phyloP scores from a whole-genome alignment of 2,888 invertebrate species.

The Patella ulyssiponensis region DNA sequence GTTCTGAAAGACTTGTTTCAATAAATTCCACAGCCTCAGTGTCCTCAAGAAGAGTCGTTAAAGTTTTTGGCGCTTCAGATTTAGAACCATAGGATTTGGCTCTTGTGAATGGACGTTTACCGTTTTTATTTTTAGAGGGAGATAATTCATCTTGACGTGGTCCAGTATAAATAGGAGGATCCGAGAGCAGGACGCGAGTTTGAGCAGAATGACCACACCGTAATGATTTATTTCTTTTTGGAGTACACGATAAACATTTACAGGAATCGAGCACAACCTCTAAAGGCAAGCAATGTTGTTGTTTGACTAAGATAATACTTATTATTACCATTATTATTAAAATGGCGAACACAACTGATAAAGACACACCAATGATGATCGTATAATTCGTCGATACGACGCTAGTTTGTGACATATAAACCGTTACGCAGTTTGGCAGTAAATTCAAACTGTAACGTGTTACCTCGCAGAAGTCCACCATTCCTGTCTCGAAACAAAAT shows the following conservation, averaged over 20 bases:
- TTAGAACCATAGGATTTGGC: not conserved
- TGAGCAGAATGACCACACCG: conserved; percentile 3
- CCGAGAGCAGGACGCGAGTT: conserved; percentile 18
- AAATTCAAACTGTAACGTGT: conserved; percentile 17
- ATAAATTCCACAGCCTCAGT: not conserved
- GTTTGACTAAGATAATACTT: conserved; percentile 14
- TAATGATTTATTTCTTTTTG: not conserved
- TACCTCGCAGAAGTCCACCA: conserved; percentile 35
- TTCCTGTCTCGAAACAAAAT: conserved; percentile 35
- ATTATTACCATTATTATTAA: conserved; percentile 17
- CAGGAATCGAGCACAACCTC: conserved; percentile 18
- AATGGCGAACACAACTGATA: not conserved
- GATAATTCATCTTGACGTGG: conserved; percentile 13
- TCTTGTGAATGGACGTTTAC: not conserved
- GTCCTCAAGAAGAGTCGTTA: not conserved
- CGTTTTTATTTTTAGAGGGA: conserved; percentile 11
- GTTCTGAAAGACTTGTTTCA: conserved; percentile 1
- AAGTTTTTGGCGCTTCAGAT: not conserved
- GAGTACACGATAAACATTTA: conserved; percentile 6
- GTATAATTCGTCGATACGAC: not conserved
- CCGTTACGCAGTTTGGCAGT: conserved; percentile 15
- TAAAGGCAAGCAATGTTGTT: conserved; percentile 8
- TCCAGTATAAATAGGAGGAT: conserved; percentile 15
- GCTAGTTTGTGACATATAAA: not conserved
- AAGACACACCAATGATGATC: not conserved